Evolutionary conservation across 2,888 invertebrate genomes (phyloP).

Genomic region (Ornithoptera alexandrae): DNA sequence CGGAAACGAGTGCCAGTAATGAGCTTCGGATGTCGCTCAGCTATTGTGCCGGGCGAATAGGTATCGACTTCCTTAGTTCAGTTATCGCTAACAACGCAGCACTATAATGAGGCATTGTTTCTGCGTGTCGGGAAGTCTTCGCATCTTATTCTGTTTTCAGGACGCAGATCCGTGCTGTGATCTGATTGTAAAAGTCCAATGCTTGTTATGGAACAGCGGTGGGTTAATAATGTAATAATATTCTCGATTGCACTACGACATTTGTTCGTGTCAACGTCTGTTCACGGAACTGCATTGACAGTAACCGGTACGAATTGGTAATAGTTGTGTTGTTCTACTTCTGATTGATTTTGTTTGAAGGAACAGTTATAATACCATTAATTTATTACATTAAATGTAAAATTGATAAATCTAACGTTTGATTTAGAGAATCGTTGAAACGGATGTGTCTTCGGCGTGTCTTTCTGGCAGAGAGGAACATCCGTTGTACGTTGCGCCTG

Average conservation of each 20-base stretch:
- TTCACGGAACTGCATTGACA: slow-evolving; percentile 58
- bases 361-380: neutral
- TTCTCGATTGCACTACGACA: slow-evolving; percentile 9
- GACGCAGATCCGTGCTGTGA: slow-evolving; percentile 52
- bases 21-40: slow-evolving; percentile 80
- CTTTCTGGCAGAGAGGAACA: slow-evolving; percentile 41
- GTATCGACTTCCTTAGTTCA: slow-evolving; percentile 77
- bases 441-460: slow-evolving; percentile 36
- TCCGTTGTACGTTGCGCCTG: slow-evolving; percentile 58
- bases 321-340: slow-evolving; percentile 51
- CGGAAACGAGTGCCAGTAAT: slow-evolving; percentile 76
- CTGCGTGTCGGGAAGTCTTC: slow-evolving; percentile 50
- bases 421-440: slow-evolving; percentile 28
- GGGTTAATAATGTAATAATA: neutral
- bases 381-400: neutral
- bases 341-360: neutral
- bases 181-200: slow-evolving; percentile 51
- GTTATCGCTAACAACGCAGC: slow-evolving; percentile 62
- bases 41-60: slow-evolving; percentile 79
- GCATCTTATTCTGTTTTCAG: slow-evolving; percentile 64
- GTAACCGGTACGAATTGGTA: slow-evolving; percentile 55
- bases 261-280: slow-evolving; percentile 53
- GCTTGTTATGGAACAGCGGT: neutral
- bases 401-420: slow-evolving; percentile 12
- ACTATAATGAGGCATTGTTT: slow-evolving; percentile 74